Percentiles rank a stretch among this genome's conserved stretches.
These are phyloP conservation scores for Tachina fera DNA, from an alignment of 2,888 invertebrate genomes.

Conservation along the genomic window DNA sequence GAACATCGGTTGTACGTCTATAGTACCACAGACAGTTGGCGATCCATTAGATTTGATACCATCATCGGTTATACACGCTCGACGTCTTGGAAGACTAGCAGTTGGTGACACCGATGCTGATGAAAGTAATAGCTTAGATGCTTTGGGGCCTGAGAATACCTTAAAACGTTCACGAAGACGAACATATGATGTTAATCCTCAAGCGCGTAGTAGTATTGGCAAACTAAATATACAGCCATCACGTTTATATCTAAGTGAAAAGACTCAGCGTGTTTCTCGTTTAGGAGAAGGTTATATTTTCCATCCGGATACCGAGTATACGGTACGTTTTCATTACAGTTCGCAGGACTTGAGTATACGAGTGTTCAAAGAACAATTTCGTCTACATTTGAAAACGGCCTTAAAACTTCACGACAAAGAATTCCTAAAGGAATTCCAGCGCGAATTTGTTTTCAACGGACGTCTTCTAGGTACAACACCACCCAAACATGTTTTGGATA, in stretches of 20 bases:
- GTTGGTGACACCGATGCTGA: constrained; percentile 62
- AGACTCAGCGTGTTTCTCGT: constrained; percentile 66
- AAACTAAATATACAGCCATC: constrained; percentile 51
- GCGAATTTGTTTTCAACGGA: constrained; percentile 80
- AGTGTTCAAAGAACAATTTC: constrained; percentile 82
- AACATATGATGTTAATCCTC: constrained; percentile 28
- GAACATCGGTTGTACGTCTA: constrained; percentile 24
- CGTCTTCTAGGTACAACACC: constrained; percentile 79
- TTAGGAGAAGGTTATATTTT: constrained; percentile 79
- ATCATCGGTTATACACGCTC: constrained; percentile 76
- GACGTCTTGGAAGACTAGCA: constrained; percentile 71
- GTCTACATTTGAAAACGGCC: constrained; percentile 79
- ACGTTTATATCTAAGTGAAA: constrained; percentile 55
- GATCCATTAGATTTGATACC: constrained; percentile 81
- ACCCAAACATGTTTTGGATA: constrained; percentile 77
- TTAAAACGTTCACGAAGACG: constrained; percentile 60
- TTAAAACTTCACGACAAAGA: constrained; percentile 80
- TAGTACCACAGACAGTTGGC: constrained; percentile 55
- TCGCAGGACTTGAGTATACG: constrained; percentile 81
- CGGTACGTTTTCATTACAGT: constrained; percentile 80
- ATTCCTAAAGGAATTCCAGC: constrained; percentile 81
- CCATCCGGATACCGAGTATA: constrained; percentile 79
- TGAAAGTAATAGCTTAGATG: constrained; percentile 73
- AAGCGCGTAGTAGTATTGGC: constrained; percentile 35
- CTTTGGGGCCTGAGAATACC: constrained; percentile 46